A percentile compares a stretch with the other conserved stretches of the same genome.
Conservation (phyloP, 1,140 invertebrate species). For the Hypothenemus hampei region DNA sequence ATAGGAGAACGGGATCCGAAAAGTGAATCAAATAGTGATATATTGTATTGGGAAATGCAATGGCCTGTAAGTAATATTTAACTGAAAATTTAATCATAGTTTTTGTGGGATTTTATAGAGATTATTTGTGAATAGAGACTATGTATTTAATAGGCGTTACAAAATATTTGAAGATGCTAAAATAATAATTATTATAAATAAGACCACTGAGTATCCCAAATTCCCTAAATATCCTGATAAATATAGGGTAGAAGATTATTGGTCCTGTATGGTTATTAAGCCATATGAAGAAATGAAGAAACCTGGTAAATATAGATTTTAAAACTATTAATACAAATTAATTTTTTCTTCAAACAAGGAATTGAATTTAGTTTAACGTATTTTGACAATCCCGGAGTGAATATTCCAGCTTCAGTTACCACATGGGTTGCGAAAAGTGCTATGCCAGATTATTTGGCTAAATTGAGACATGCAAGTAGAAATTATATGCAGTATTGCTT, state of each 20-base stretch:
- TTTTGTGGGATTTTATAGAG: slow-evolving; percentile 53
- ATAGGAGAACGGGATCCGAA: slow-evolving; percentile 62
- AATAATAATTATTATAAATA: slow-evolving; percentile 58
- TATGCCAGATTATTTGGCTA: slow-evolving; percentile 43
- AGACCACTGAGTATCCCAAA: slow-evolving; percentile 56
- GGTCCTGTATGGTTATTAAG: slow-evolving; percentile 82
- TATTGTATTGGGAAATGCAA: slow-evolving; percentile 83
- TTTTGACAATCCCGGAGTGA: slow-evolving; percentile 79
- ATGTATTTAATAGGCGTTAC: slow-evolving; percentile 76
- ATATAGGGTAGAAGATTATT: slow-evolving; percentile 71
- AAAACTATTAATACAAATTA: neutral
- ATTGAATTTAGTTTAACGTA: slow-evolving; percentile 81
- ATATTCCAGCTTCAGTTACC: slow-evolving; percentile 59
- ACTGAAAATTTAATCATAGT: neutral
- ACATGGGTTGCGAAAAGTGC: slow-evolving; percentile 59
- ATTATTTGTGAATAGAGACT: slow-evolving; percentile 81
- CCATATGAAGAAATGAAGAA: slow-evolving; percentile 48
- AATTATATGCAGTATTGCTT: slow-evolving; percentile 41
- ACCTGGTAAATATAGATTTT: neutral
- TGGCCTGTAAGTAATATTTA: slow-evolving; percentile 65
- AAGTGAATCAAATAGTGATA: slow-evolving; percentile 55
- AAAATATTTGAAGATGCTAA: slow-evolving; percentile 52
- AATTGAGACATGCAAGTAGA: slow-evolving; percentile 39
- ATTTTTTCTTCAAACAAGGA: slow-evolving; percentile 13
- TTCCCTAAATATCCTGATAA: slow-evolving; percentile 54